Evolutionary conservation across 1,140 invertebrate genomes (phyloP).

Genomic region (Drosophila punjabiensis): DNA sequence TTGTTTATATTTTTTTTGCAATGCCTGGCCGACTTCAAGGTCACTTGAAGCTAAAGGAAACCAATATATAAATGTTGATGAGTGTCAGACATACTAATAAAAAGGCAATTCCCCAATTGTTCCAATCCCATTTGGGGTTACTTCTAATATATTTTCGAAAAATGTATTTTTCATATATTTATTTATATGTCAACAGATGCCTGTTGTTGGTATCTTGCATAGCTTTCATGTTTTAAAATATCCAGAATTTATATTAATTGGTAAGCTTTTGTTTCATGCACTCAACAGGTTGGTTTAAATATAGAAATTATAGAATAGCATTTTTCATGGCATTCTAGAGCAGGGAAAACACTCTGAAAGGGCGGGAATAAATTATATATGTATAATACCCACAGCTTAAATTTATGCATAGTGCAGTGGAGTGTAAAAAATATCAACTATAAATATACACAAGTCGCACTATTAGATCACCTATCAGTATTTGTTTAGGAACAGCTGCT

Average conservation of each 20-base stretch:
- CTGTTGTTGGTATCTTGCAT: slow-evolving; percentile 2
- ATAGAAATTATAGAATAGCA: slow-evolving; percentile 33
- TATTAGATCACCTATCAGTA: slow-evolving; percentile 12
- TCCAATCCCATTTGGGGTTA: slow-evolving; percentile 4
- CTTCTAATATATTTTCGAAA: not conserved
- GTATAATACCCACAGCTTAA: not conserved
- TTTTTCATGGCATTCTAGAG: not conserved
- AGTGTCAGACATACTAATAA: slow-evolving; percentile 18
- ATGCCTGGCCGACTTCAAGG: slow-evolving; percentile 38
- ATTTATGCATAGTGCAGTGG: slow-evolving; percentile 20
- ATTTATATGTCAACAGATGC: slow-evolving; percentile 20
- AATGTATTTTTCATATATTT: not conserved
- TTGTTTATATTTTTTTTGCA: slow-evolving; percentile 43
- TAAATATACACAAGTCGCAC: not conserved
- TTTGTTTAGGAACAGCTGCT: slow-evolving; percentile 11
- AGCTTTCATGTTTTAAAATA: slow-evolving; percentile 15
- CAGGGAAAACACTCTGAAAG: not conserved
- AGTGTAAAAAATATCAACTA: slow-evolving; percentile 1
- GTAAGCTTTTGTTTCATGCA: slow-evolving; percentile 10
- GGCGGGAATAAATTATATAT: slow-evolving; percentile 6
- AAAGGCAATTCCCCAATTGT: slow-evolving; percentile 3
- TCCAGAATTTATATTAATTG: slow-evolving; percentile 21
- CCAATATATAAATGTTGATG: slow-evolving; percentile 7
- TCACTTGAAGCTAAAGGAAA: slow-evolving; percentile 22
- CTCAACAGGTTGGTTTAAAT: slow-evolving; percentile 50